These are phyloP conservation scores for Eupelmus urozonus DNA, from an alignment of 2,888 invertebrate species.

Conservation along the genomic window DNA sequence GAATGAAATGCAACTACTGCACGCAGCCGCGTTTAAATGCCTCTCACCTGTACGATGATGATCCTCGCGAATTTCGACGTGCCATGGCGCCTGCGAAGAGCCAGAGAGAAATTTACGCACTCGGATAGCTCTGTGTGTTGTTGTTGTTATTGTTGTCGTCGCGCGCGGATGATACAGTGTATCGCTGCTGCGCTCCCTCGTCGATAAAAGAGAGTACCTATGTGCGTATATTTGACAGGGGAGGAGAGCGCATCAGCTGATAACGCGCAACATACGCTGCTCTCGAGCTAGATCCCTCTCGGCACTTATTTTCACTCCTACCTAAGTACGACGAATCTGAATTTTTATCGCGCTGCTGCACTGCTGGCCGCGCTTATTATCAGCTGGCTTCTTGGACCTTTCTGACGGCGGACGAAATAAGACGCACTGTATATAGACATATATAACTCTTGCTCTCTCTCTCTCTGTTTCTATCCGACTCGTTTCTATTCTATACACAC, in stretches of 20 bases:
- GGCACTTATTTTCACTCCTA: background rate
- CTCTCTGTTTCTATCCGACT: slow-evolving; percentile 23
- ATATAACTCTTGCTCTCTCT: slow-evolving; percentile 8
- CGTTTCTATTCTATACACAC: no score
- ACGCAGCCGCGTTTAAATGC: no score
- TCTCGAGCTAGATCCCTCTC: no score
- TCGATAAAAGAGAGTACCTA: background rate
- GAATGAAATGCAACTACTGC: no score
- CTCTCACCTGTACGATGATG: no score
- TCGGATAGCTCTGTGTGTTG: slow-evolving; percentile 5
- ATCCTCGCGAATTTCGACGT: no score
- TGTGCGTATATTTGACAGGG: no score
- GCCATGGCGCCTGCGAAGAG: no score
- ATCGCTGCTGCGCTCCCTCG: background rate
- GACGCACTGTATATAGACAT: background rate
- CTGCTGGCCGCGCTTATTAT: background rate
- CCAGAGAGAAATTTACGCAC: background rate
- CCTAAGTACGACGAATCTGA: no score
- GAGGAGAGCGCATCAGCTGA: slow-evolving; percentile 29
- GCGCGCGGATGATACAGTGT: no score
- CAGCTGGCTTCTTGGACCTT: background rate
- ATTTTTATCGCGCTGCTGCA: background rate
- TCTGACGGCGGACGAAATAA: background rate
- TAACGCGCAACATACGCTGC: background rate
- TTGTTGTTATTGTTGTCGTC: slow-evolving; percentile 23